Base-by-base conservation (phyloP, 2,113 vertebrate species). In the Cyprinodon variegatus region DNA sequence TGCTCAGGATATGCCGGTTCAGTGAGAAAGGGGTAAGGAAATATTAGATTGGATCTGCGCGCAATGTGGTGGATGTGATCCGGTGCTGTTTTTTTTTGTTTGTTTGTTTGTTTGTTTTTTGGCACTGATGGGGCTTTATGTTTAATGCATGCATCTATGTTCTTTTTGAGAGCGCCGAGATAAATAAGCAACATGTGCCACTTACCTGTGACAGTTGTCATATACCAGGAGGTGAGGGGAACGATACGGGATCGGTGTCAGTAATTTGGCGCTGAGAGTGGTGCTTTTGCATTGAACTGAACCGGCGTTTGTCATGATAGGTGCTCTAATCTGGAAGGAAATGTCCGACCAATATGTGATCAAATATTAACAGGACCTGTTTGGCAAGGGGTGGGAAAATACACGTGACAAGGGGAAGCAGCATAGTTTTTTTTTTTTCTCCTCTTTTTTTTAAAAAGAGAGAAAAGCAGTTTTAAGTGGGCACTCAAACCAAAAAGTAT, bases 391-490 rank as follows among this genome's bases (percentile, higher is more conserved):
- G 72, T 77, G 76, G 75, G 87, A 89, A 87, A 90, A 90, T 93
- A 93, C 96, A 97, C 96, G 96, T 97, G 96, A 97, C 95, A 89
- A 93, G 91, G 94, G 92, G 92, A 95, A 93, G 94, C 92, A 90
- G 90, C 91, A 88, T 90, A 94, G 92, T 93, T 63, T 63, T 39
- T 43, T n/a, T n/a, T 50, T 50, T 15, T 6, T 17, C 13, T 17
- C 6, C 4, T 57, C 9, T 8, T 57, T 57, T 20, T 57, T 11
- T 50, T 12, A 5, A 45, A 66, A 66, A 70, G 71, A 62, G 48
- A 63, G 68, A 77, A 68, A 92, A 94, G 92, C 93, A 88, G 90
- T 94, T 95, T 93, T 92, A 95, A 96, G 93, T 95, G 91, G 86
- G 90, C 93, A 92, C 94, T 95, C 95, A 74, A 92, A 95, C 91